Evolutionary conservation across 2,888 invertebrate species (phyloP), one percentile per base, ranked within the genome.

Genomic region (Dryocosmus kuriphilus): DNA sequence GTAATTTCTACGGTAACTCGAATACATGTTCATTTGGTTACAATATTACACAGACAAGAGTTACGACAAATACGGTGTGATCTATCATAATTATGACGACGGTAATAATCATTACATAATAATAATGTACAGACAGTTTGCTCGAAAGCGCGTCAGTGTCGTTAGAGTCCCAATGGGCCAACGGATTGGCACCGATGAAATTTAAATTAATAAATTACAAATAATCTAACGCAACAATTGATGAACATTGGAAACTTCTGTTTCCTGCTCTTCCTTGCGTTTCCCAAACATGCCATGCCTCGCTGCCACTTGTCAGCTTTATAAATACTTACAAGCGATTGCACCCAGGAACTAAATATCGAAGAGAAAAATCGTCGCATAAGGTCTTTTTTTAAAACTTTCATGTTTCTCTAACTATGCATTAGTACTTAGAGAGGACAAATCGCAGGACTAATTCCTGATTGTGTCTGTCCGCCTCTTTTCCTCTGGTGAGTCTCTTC

Each of bases 181-280:
- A 62, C 63, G 46, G 27, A 65, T 84, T 84, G 82, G 83, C 84
- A 84, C 79, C 77, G 79, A 83, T 80, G 67, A 57, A 74, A 51
- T 46, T 71, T 71, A 77, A 78, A 67, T 78, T 78, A 77, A 79
- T 65, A 79, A 76, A 62, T 74, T 75, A 76, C 46, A 77, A 71
- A 78, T 65, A 77, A 77, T 78, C 35, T 75, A 71, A 32, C 51
- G 51, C 51, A 46, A 55, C n/a, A 55, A 30, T 71, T 30, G 19
- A 51, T 55, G 71, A 55, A 51, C 27, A 11, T 30, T 30, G 51
- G n/a, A 51, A 71, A 65, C 7, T 30, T 71, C 27, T 27, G n/a
- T 71, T 71, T 51, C 71, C n/a, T 19, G 41, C 27, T n/a, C 27
- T 32, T 71, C 6, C 19, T 30, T 51, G 30, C 30, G n/a, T 71